A percentile compares a stretch with the other conserved stretches of the same genome.
These are phyloP conservation scores for Epizoanthus ramosus DNA, from an alignment of 92 coral and sea anemone genomes.

Conservation along the genomic window DNA sequence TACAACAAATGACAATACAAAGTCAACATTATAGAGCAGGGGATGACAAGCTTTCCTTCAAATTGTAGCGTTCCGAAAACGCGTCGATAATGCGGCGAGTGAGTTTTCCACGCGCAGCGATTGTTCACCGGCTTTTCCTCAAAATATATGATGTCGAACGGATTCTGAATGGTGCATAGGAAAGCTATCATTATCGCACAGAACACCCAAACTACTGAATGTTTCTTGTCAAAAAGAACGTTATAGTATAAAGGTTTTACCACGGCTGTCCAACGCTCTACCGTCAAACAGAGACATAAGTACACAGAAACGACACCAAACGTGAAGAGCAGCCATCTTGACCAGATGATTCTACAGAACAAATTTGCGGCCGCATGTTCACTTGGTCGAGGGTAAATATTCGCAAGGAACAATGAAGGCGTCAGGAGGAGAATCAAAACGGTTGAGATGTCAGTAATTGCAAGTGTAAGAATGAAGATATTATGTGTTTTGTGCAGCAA, in stretches of 20 bases:
- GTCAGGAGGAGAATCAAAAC: constrained; percentile 10
- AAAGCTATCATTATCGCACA: constrained; percentile 30
- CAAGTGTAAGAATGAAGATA: constrained; percentile 37
- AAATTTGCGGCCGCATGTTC: constrained; percentile 13
- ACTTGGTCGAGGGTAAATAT: constrained; percentile 23
- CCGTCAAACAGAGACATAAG: constrained; percentile 48
- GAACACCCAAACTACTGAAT: constrained; percentile 26
- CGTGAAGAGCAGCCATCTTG: constrained; percentile 59
- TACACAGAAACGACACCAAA: constrained; percentile 43
- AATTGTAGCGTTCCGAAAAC: constrained; percentile 56
- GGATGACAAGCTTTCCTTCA: constrained; percentile 46
- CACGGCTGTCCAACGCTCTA: constrained; percentile 64
- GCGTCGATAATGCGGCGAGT: constrained; percentile 8
- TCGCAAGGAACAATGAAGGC: constrained; percentile 31
- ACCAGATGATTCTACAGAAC: constrained; percentile 56
- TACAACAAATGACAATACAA: constrained; percentile 56
- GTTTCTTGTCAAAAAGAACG: constrained; percentile 36
- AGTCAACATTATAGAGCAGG: constrained; percentile 54
- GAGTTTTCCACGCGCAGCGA: constrained; percentile 44
- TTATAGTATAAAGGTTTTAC: constrained; percentile 53
- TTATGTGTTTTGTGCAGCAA: constrained; percentile 33
- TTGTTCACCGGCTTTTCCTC: neutral
- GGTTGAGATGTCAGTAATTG: constrained; percentile 27
- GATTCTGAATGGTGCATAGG: constrained; percentile 32
- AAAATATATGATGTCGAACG: constrained; percentile 37